Evolutionary conservation across 2,888 invertebrate species (phyloP), one percentile per base, ranked within the genome.

Genomic region (Netelia melanura): DNA sequence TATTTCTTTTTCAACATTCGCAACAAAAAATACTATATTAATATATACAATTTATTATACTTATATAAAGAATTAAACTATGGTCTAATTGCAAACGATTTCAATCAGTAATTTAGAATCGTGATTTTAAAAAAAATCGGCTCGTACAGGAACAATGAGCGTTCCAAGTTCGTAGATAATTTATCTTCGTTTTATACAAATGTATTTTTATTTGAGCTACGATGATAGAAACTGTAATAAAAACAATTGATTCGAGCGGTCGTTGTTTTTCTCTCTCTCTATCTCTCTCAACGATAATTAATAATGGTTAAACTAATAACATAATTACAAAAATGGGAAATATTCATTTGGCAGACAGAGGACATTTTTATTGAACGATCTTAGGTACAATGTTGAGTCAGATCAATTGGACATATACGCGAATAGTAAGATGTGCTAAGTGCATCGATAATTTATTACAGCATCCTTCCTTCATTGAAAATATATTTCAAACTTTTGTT

Each of bases 331-430:
- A 23, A 44, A 74, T 21, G n/a, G 6, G 52, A 56, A 70, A 43
- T 11, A 8, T 44, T 52, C 64, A 76, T 81, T 79, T 89, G 88
- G 90, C 89, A 90, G 91, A 92, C 89, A 90, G 91, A 90, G 88
- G 90, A 91, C 89, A 91, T 89, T 92, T 92, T 92, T 86, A 91
- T 92, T 91, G 87, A 88, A 90, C 86, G 88, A 89, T 89, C 88
- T 88, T 89, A 89, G 87, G 85, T 91, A 92, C 89, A 91, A 89
- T 89, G 86, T 90, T 89, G 89, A 88, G 87, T 91, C 88, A 88
- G 89, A 91, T 89, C 86, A 88, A 89, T 91, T 89, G 87, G 85
- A 87, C 84, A 81, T 78, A 88, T 87, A 88, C 81, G 83, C 87
- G 88, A 86, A 81, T 88, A 86, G 77, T 86, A 68, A 84, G 78